A percentile compares a stretch with the other conserved stretches of the same genome.
Evolutionary conservation across 2,797 vertebrate genomes (phyloP).

Genomic region (Morus bassanus): DNA sequence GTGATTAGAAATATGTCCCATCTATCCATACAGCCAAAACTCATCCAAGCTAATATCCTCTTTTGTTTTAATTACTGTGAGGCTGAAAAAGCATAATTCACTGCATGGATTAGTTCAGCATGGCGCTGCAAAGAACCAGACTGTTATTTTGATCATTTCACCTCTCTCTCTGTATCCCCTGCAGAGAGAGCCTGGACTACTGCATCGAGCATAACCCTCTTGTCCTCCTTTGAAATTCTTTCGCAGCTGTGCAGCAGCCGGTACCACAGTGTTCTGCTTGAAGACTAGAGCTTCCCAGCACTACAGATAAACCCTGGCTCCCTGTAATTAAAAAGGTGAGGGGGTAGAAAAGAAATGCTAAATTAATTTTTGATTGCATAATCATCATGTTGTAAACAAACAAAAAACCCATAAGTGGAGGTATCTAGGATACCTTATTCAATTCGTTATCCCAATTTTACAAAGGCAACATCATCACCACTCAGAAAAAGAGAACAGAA

Average conservation of each 20-base stretch:
- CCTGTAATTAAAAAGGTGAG: not conserved
- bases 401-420: not conserved
- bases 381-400: not conserved
- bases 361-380: not conserved
- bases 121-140: not conserved
- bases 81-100: conserved; percentile 3
- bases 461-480: not conserved
- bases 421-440: not conserved
- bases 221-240: not conserved
- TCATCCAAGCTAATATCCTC: not conserved
- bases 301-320: not conserved
- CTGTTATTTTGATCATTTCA: conserved; percentile 11
- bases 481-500: not conserved
- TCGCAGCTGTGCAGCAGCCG: rapidly evolving
- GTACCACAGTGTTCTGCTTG: not conserved
- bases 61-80: conserved; percentile 10
- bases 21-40: not conserved
- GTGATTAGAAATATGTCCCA: not conserved
- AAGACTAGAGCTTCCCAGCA: not conserved
- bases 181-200: not conserved
- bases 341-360: not conserved
- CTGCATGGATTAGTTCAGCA: not conserved
- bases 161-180: not conserved
- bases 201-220: not conserved
- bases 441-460: not conserved